Evolutionary conservation across 2,888 invertebrate genomes (phyloP), one percentile per base, ranked within the genome.

Genomic region (Acronicta alni): DNA sequence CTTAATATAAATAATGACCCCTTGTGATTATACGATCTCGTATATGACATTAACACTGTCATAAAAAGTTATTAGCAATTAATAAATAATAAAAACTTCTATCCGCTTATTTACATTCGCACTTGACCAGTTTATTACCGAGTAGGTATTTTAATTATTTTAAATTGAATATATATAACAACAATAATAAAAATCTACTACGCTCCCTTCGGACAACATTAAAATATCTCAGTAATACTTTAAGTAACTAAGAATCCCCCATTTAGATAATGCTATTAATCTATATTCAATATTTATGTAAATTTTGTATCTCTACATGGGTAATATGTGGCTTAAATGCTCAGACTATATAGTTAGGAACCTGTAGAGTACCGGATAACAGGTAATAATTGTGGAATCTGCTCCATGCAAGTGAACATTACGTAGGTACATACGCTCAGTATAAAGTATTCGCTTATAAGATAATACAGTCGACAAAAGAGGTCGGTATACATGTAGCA

Each of bases 241-340:
- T 67, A 30, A 32, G n/a, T 35, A 35, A 5, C 20, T 62, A 45
- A 57, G 51, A 47, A 62, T 57, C 16, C 46, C 41, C 45, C 20
- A 57, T 70, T 65, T 39, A 61, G 38, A 54, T 65, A 57, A 62
- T 48, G 41, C 51, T 63, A 57, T 65, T 57, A 62, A 66, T 70
- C 52, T 63, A 58, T 62, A 49, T 64, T 62, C 61, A 56, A 48
- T 68, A 68, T 65, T 79, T 72, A 77, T 77, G 74, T 53, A 70
- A 77, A 81, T 77, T 75, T 73, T 72, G 78, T 72, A 48, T 64
- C 51, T 46, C n/a, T 49, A 57, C 17, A 23, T 20, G 37, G 44
- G 52, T 72, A 55, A 70, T 74, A 65, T 72, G 58, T 47, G 48
- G 52, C 48, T 60, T 72, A 75, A 30, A 76, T 76, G 59, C 46